Conservation (phyloP, 2,888 invertebrate species). For the Polyploca ridens region DNA sequence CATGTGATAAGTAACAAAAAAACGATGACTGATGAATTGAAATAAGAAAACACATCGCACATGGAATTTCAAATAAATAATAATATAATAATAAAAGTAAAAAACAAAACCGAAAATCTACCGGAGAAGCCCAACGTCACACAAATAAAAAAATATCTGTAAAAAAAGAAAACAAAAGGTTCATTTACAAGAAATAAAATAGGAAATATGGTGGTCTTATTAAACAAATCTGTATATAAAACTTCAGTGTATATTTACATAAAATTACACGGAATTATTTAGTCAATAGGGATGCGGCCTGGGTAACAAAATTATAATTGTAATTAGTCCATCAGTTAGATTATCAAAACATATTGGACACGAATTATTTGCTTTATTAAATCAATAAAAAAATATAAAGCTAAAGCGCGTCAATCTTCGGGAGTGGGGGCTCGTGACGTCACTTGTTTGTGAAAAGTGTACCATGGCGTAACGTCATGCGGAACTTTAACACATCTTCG, state of each 20-base stretch:
- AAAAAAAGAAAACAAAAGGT: slow-evolving; percentile 63
- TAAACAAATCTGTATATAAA: neutral
- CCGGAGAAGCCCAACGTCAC: slow-evolving; percentile 78
- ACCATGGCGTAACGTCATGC: too few relatives aligned
- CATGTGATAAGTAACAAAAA: slow-evolving; percentile 32
- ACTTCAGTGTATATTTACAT: neutral
- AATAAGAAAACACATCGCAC: slow-evolving; percentile 34
- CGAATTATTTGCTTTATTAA: too few relatives aligned
- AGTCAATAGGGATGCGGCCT: neutral
- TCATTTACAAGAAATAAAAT: slow-evolving; percentile 46
- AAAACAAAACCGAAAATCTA: slow-evolving; percentile 71
- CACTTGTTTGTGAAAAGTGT: too few relatives aligned
- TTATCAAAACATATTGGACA: too few relatives aligned
- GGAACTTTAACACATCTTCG: too few relatives aligned
- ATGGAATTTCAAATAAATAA: slow-evolving; percentile 48
- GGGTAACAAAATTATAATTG: too few relatives aligned
- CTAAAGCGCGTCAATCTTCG: too few relatives aligned
- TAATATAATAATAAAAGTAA: slow-evolving; percentile 43
- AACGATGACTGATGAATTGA: too few relatives aligned
- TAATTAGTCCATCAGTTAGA: too few relatives aligned
- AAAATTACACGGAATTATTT: neutral
- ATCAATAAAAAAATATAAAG: too few relatives aligned
- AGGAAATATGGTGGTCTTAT: neutral
- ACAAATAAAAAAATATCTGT: slow-evolving; percentile 61
- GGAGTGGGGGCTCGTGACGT: too few relatives aligned